Evolutionary conservation across 92 coral and sea anemone species (phyloP).

Genomic region (Desmophyllum pertusum): DNA sequence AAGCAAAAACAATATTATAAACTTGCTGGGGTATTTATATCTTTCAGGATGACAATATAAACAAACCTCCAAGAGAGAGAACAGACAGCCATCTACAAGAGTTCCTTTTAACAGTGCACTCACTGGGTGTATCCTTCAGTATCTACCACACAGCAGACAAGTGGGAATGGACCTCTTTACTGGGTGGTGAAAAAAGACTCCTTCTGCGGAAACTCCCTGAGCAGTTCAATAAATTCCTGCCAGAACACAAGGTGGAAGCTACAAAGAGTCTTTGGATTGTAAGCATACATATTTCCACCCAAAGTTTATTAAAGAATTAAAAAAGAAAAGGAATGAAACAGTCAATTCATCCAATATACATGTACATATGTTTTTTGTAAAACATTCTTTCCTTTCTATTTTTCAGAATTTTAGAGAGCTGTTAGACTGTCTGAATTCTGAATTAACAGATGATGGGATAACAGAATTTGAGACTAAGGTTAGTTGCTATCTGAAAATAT

Average conservation of each 20-base stretch:
- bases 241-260: constrained; percentile 8
- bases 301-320: neutral
- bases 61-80: neutral
- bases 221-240: constrained; percentile 3
- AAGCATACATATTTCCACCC: neutral
- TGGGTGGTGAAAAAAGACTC: constrained; percentile 27
- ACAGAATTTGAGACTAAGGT: constrained; percentile 22
- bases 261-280: constrained; percentile 34
- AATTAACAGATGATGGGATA: constrained; percentile 1
- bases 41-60: constrained; percentile 19
- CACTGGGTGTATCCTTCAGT: constrained; percentile 27
- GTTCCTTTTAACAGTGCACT: constrained; percentile 16
- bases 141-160: constrained; percentile 22
- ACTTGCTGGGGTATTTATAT: neutral
- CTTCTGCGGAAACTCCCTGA: constrained; percentile 19
- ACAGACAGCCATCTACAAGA: neutral
- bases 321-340: neutral
- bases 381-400: too few species aligned
- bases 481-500: neutral
- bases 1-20: too few species aligned
- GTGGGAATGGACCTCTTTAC: constrained; percentile 51
- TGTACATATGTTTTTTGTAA: too few species aligned
- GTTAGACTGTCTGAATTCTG: constrained; percentile 10
- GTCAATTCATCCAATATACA: neutral
- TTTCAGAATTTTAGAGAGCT: constrained; percentile 37